Evolutionary conservation across 2,113 vertebrate species (phyloP).

Genomic region (Lepus europaeus): DNA sequence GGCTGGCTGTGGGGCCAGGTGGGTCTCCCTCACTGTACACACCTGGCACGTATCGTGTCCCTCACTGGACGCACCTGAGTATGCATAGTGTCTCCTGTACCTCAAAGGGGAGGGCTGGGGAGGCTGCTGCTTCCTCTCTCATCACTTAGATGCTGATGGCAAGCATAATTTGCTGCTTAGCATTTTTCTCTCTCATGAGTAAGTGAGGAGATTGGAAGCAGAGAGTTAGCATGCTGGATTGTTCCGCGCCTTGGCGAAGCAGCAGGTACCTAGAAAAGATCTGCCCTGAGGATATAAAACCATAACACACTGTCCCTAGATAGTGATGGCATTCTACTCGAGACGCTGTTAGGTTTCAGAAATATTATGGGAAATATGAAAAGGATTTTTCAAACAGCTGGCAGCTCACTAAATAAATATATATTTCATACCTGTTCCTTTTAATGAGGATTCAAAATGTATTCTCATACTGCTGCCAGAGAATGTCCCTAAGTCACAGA

Average conservation of each 20-base stretch:
- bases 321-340: slow-evolving; percentile 17
- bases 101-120: neutral
- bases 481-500: neutral
- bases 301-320: neutral
- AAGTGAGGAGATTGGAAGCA: neutral
- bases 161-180: neutral
- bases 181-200: neutral
- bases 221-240: neutral
- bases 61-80: neutral
- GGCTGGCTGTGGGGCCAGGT: neutral
- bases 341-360: neutral
- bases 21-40: neutral
- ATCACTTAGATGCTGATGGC: neutral
- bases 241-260: slow-evolving; percentile 15
- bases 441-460: slow-evolving; percentile 47
- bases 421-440: slow-evolving; percentile 1
- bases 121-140: neutral
- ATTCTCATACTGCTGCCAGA: neutral
- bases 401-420: slow-evolving; percentile 38
- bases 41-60: no score
- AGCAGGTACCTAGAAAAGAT: slow-evolving; percentile 66
- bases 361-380: slow-evolving; percentile 32
- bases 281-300: neutral
- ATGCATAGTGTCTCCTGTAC: no score
- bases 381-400: neutral